Evolutionary conservation across 2,797 vertebrate genomes (phyloP).

Genomic region (Sebastes hopkinsi): DNA sequence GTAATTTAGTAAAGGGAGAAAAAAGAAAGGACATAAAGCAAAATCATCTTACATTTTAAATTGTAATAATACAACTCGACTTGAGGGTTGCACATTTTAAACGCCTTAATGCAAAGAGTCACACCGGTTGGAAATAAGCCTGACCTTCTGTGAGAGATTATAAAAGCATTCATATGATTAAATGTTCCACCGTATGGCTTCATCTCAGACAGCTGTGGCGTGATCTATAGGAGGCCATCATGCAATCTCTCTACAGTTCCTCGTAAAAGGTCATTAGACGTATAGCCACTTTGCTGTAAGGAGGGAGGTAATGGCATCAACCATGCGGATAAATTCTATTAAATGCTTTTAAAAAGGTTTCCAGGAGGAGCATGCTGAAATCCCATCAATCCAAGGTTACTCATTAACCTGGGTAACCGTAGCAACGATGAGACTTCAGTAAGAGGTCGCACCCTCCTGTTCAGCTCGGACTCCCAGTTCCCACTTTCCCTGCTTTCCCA

Average conservation of each 20-base stretch:
- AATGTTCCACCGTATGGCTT: neutral
- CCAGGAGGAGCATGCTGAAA: neutral
- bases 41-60: neutral
- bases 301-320: slow-evolving; percentile 7
- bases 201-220: neutral
- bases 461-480: neutral
- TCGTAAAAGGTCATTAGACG: slow-evolving; percentile 13
- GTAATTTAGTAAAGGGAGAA: neutral
- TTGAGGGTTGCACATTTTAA: neutral
- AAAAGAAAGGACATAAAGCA: neutral
- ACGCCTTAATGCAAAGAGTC: neutral
- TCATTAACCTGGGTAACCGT: slow-evolving; percentile 39
- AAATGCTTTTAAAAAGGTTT: slow-evolving; percentile 23
- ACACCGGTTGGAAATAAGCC: neutral
- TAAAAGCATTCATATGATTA: slow-evolving; percentile 24
- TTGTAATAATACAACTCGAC: too few species aligned
- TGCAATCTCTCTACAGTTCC: slow-evolving; percentile 12
- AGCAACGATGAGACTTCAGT: slow-evolving; percentile 8
- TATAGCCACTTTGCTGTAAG: neutral
- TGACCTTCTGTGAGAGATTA: neutral
- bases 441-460: neutral
- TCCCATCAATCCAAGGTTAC: slow-evolving; percentile 22
- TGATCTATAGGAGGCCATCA: slow-evolving; percentile 18
- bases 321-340: slow-evolving; percentile 4
- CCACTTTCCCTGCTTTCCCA: neutral